These are phyloP conservation scores for Myxocyprinus asiaticus DNA, from an alignment of 2,113 vertebrate species.

Conservation along the genomic window DNA sequence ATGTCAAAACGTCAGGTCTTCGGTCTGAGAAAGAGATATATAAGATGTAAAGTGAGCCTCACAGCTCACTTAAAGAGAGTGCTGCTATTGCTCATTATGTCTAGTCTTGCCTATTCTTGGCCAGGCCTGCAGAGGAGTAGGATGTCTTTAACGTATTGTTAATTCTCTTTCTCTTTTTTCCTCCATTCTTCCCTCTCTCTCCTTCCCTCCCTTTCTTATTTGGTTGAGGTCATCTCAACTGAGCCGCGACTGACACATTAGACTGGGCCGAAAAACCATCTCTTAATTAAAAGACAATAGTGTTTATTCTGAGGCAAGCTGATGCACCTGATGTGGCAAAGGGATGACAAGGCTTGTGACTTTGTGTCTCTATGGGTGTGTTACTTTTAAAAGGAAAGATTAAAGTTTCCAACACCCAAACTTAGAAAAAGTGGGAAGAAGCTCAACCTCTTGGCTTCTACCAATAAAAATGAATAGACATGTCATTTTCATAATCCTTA, in stretches of 20 bases:
- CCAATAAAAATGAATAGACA: too few species aligned
- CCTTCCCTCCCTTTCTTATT: constrained; percentile 31
- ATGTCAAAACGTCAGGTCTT: not conserved
- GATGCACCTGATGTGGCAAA: constrained; percentile 61
- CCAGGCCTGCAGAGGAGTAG: constrained; percentile 47
- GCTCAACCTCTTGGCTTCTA: too few species aligned
- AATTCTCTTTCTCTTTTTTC: constrained; percentile 12
- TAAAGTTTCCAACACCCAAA: not conserved
- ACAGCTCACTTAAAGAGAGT: constrained; percentile 45
- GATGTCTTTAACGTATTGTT: constrained; percentile 39
- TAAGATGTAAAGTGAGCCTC: constrained; percentile 46
- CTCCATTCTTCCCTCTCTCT: not conserved
- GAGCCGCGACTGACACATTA: constrained; percentile 72
- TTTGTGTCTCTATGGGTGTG: constrained; percentile 47
- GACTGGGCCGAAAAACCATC: constrained; percentile 69
- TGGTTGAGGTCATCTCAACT: constrained; percentile 71
- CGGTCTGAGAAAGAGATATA: constrained; percentile 10
- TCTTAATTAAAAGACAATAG: constrained; percentile 79
- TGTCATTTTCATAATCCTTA: too few species aligned
- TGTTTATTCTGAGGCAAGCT: constrained; percentile 53
- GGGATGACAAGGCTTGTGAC: constrained; percentile 51
- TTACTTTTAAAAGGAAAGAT: not conserved
- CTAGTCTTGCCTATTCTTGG: constrained; percentile 52
- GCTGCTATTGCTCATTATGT: constrained; percentile 30
- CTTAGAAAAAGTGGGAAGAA: too few species aligned